Conservation (phyloP, 2,888 invertebrate genomes). For the Xanthia togata region DNA sequence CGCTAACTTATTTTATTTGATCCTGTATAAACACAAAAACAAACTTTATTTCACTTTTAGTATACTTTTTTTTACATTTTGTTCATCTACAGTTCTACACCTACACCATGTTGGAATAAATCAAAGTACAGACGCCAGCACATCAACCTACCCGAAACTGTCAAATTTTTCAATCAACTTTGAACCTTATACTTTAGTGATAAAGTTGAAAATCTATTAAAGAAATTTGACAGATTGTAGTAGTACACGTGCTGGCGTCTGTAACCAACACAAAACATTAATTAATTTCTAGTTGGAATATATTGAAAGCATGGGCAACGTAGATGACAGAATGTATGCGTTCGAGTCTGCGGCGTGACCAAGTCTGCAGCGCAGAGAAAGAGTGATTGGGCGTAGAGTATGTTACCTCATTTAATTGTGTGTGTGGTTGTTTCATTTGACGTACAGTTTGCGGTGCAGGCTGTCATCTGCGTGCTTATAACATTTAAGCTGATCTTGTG, state of each 20-base stretch:
- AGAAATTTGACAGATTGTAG: too few species aligned
- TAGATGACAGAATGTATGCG: constrained; percentile 36
- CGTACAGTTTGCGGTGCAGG: constrained; percentile 21
- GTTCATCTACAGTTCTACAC: not conserved
- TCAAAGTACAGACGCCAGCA: too few species aligned
- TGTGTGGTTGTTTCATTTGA: constrained; percentile 36
- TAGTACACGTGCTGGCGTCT: too few species aligned
- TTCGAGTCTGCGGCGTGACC: constrained; percentile 84
- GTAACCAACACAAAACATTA: constrained; percentile 26
- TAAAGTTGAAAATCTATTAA: too few species aligned
- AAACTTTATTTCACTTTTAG: constrained; percentile 4
- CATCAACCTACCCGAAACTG: too few species aligned
- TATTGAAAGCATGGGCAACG: constrained; percentile 27
- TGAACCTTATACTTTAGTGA: too few species aligned
- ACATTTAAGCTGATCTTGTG: constrained; percentile 22
- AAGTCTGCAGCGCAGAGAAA: constrained; percentile 88
- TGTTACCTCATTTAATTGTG: constrained; percentile 35
- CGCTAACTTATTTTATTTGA: not conserved
- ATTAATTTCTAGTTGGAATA: constrained; percentile 44
- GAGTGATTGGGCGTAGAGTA: constrained; percentile 75
- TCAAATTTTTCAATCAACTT: too few species aligned
- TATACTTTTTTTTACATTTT: constrained; percentile 2
- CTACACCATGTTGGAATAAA: constrained; percentile 3
- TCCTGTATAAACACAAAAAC: not conserved
- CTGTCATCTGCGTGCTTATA: constrained; percentile 43